Conservation (phyloP, 2,113 vertebrate species). For the Elephantulus edwardii region DNA sequence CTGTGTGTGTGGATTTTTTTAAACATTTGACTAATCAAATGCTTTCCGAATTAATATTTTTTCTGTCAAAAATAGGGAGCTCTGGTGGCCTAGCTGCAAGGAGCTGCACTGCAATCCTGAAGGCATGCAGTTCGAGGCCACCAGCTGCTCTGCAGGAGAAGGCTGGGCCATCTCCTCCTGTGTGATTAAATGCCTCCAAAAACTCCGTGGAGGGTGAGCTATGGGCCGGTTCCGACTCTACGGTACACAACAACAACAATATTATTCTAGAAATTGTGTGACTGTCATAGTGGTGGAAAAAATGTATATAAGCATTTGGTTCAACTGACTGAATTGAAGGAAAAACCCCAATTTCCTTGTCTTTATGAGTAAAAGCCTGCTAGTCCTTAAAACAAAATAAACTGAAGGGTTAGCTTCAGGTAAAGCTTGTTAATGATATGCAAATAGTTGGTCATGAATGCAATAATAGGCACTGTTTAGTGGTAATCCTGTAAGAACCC, state of each 20-base stretch:
- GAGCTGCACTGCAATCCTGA: too few relatives aligned
- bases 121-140: too few relatives aligned
- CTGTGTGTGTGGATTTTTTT: conserved; percentile 75
- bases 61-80: conserved; percentile 41
- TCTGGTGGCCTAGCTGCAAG: too few relatives aligned
- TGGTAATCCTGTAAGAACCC: background rate
- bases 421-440: conserved; percentile 46
- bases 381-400: conserved; percentile 25
- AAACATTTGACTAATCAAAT: conserved; percentile 60
- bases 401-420: background rate
- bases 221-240: too few relatives aligned
- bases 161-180: too few relatives aligned
- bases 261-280: conserved; percentile 54
- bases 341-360: conserved; percentile 12
- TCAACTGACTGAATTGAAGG: conserved; percentile 6
- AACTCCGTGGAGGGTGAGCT: too few relatives aligned
- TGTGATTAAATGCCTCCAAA: too few relatives aligned
- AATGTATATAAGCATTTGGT: conserved; percentile 10
- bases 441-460: conserved; percentile 39
- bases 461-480: conserved; percentile 11
- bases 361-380: conserved; percentile 42
- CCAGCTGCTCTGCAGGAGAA: too few relatives aligned
- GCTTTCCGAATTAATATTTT: conserved; percentile 64
- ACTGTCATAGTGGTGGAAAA: background rate
- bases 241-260: too few relatives aligned